Evolutionary conservation across 1,140 invertebrate species (phyloP), one percentile per base, ranked within the genome.

Genomic region (Schlechtendalia chinensis): DNA sequence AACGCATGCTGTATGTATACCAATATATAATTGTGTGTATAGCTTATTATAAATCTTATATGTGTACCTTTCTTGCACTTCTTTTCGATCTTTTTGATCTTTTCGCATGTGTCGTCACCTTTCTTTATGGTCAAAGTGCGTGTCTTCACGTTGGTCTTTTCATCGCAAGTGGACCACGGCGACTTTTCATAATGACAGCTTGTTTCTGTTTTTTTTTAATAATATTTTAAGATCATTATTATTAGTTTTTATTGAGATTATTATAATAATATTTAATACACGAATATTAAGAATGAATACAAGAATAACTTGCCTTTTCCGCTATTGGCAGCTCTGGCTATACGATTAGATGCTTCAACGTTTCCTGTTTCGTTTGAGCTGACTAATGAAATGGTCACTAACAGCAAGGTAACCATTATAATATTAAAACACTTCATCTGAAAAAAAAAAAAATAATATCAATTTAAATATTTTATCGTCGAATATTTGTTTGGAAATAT

Each of bases 31-130:
- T 39, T 39, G 47, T 1, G 17, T 5, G 19, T 72, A n/a, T 54
- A n/a, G 22, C 5, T 54, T 54, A 54, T 63, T 10, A 58, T 65
- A 50, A 50, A 69, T 29, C 45, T 53, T 10, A 5, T 39, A 39
- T 39, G 22, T 17, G 16, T 72, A 94, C 93, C 92, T 90, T 94
- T 94, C 87, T 94, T 95, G 89, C 94, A 96, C 84, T 94, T 94
- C 87, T 95, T 95, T 85, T 93, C 90, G 82, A 95, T 93, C n/a
- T 90, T 93, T 87, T 94, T 95, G 47, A 91, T 92, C 81, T 89
- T 89, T 84, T 94, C 92, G 86, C 94, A 96, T 59, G 89, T 85
- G 45, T 89, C 89, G 39, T 93, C 93, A 85, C 93, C 94, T 86
- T 95, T 95, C 75, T 85, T 85, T 83, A 96, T 87, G 54, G 90